These are phyloP conservation scores for Zelostemma sp. DNA, from an alignment of 1,140 invertebrate genomes.

Conservation along the genomic window DNA sequence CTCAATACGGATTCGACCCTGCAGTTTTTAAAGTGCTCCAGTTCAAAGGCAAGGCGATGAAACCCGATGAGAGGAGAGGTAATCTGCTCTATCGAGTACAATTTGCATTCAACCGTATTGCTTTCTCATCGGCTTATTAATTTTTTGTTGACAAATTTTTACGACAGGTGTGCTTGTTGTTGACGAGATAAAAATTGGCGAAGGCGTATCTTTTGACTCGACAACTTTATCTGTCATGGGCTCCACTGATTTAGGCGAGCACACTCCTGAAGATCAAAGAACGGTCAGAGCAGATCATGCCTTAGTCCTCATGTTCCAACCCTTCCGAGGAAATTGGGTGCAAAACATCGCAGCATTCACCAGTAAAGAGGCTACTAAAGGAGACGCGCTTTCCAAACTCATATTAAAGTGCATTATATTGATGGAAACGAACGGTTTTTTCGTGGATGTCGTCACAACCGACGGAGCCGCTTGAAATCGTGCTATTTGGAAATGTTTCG, in stretches of 20 bases:
- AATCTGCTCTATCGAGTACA: no score
- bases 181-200: background rate
- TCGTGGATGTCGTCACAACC: constrained; percentile 30
- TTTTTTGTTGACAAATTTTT: no score
- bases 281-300: constrained; percentile 44
- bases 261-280: constrained; percentile 38
- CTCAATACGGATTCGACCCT: no score
- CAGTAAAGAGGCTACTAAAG: constrained; percentile 33
- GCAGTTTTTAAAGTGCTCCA: no score
- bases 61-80: background rate
- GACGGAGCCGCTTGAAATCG: constrained; percentile 42
- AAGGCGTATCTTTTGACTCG: background rate
- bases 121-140: no score
- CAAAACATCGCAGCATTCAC: constrained; percentile 44
- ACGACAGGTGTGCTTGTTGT: background rate
- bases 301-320: constrained; percentile 50
- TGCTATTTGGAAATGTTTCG: constrained; percentile 33
- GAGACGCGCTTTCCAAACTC: constrained; percentile 36
- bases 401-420: constrained; percentile 36
- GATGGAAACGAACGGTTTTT: constrained; percentile 23
- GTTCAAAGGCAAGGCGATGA: no score
- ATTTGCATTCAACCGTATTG: no score
- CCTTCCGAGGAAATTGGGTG: constrained; percentile 46
- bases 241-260: constrained; percentile 36
- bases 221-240: background rate